These are phyloP conservation scores for Anarrhichthys ocellatus DNA, from an alignment of 2,113 vertebrate genomes.

Conservation along the genomic window DNA sequence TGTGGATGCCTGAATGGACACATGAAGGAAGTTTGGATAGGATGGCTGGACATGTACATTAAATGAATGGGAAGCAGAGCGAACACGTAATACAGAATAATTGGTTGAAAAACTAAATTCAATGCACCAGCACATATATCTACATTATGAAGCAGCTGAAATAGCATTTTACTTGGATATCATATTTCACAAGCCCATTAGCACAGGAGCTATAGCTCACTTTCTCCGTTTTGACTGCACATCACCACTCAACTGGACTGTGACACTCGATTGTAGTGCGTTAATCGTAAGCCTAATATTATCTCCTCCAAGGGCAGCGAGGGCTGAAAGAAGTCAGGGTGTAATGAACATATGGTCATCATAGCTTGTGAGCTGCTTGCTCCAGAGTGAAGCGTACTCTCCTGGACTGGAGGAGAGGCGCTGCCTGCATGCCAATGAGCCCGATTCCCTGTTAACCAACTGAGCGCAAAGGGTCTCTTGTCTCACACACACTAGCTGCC, in stretches of 20 bases:
- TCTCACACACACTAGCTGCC: constrained; percentile 78
- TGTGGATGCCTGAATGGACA: background rate
- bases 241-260: constrained; percentile 8
- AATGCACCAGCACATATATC: background rate
- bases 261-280: background rate
- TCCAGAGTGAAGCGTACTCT: constrained; percentile 53
- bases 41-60: background rate
- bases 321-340: constrained; percentile 35
- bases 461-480: constrained; percentile 69
- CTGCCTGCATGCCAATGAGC: constrained; percentile 79
- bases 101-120: background rate
- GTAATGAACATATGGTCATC: constrained; percentile 69
- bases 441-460: constrained; percentile 63
- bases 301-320: constrained; percentile 59
- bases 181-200: constrained; percentile 11
- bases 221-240: background rate
- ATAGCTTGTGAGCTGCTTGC: constrained; percentile 53
- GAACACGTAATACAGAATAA: background rate
- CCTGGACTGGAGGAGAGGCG: constrained; percentile 63
- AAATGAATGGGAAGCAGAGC: background rate
- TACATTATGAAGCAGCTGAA: background rate
- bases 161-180: background rate
- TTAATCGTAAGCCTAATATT: constrained; percentile 38
- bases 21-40: background rate
- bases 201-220: background rate